phyloP scores from a whole-genome alignment of 1,140 invertebrate genomes.

The Lucilia sericata region DNA sequence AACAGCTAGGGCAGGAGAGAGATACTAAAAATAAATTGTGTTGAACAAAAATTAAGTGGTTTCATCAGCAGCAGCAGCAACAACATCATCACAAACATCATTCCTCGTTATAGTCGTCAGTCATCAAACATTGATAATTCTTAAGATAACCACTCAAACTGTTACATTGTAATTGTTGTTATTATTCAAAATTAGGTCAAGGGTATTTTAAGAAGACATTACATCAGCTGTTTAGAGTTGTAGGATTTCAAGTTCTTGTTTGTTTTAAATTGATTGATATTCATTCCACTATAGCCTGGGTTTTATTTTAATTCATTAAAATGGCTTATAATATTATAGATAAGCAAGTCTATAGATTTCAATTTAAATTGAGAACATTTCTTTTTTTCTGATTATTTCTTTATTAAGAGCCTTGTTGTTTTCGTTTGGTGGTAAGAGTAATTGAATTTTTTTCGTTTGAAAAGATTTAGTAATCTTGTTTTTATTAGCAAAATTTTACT shows the following conservation, averaged over 20 bases:
- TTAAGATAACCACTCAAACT: too few relatives aligned
- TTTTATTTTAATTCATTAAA: constrained; percentile 4
- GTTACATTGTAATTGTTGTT: neutral
- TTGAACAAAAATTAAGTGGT: constrained; percentile 38
- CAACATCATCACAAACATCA: too few relatives aligned
- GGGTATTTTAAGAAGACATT: neutral
- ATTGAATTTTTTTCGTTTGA: constrained; percentile 1
- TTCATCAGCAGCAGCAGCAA: neutral
- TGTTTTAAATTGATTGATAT: too few relatives aligned
- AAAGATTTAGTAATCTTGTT: neutral
- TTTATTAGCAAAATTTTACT: neutral
- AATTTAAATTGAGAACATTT: neutral
- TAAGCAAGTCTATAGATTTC: neutral
- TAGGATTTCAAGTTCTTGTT: too few relatives aligned
- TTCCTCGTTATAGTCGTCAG: constrained; percentile 1
- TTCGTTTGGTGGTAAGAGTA: neutral
- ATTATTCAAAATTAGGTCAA: constrained; percentile 15
- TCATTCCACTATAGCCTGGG: neutral
- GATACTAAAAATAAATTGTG: constrained; percentile 29
- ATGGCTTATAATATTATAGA: neutral
- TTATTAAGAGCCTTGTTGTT: neutral
- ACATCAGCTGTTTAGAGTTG: neutral
- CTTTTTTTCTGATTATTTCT: neutral
- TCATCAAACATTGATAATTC: neutral
- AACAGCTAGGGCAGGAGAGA: neutral